Evolutionary conservation across 2,113 vertebrate genomes (phyloP).

Genomic region (Ascaphus truei): DNA sequence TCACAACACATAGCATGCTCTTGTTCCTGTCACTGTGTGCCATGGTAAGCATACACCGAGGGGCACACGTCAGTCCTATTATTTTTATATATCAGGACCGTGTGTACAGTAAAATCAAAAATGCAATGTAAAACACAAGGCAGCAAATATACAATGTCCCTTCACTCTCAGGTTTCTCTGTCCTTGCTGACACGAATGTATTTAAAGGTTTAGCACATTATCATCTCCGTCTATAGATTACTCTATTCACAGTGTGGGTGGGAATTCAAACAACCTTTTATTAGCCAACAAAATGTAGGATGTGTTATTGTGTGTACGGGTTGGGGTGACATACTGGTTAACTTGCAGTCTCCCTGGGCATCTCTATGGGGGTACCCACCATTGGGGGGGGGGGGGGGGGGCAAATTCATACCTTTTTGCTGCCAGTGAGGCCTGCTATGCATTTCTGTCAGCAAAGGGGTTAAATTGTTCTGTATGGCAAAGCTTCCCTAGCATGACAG

Average conservation of each 20-base stretch:
- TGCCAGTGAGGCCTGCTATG: no score
- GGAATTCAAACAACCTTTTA: background rate
- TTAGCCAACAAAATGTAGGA: background rate
- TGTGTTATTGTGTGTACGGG: background rate
- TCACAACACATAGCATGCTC: no score
- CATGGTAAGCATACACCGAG: constrained; percentile 3
- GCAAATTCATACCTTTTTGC: no score
- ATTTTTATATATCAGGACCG: constrained; percentile 30
- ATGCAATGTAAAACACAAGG: background rate
- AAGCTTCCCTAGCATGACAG: constrained; percentile 7
- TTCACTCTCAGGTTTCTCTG: background rate
- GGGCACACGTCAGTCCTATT: background rate
- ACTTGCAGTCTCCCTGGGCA: background rate
- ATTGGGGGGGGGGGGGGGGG: no score
- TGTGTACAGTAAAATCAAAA: constrained; percentile 5
- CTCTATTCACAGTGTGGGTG: background rate
- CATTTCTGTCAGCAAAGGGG: no score
- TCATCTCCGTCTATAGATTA: background rate
- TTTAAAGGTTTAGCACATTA: background rate
- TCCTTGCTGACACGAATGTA: background rate
- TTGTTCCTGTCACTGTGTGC: no score
- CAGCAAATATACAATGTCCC: background rate
- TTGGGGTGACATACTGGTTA: background rate
- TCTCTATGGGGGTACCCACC: no score
- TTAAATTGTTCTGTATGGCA: constrained; percentile 21